These are phyloP conservation scores for Opisthocomus hoazin DNA, from an alignment of 2,113 vertebrate genomes.

Conservation along the genomic window DNA sequence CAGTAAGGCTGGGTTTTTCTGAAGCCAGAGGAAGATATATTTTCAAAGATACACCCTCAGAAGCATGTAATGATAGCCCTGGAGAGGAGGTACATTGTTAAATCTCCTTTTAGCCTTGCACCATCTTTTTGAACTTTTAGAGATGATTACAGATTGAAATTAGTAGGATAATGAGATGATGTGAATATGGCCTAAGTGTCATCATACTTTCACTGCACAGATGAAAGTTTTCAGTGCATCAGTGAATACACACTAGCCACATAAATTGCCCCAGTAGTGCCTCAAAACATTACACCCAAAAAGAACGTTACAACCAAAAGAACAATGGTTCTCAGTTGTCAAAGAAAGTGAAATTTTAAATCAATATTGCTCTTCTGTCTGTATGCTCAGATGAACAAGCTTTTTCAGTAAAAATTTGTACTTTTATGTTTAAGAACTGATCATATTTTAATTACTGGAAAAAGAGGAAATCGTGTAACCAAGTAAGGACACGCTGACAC, in stretches of 20 bases:
- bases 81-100: not conserved
- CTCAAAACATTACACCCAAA: not conserved
- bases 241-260: not conserved
- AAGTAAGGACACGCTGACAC: not conserved
- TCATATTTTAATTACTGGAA: not conserved
- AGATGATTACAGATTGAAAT: not conserved
- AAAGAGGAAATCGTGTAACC: not conserved
- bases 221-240: not conserved
- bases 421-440: not conserved
- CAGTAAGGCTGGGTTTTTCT: rapidly evolving
- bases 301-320: too few species aligned
- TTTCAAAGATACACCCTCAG: not conserved
- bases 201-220: not conserved
- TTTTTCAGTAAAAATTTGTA: not conserved
- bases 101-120: not conserved
- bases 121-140: not conserved
- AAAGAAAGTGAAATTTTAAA: not conserved
- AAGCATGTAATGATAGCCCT: not conserved
- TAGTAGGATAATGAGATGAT: not conserved
- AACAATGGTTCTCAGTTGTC: not conserved
- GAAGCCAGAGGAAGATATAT: not conserved
- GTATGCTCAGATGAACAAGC: not conserved
- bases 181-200: not conserved
- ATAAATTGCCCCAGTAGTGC: not conserved
- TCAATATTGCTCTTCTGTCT: not conserved